Base-by-base conservation (phyloP, 2,113 vertebrate species). In the Tachysurus fulvidraco region DNA sequence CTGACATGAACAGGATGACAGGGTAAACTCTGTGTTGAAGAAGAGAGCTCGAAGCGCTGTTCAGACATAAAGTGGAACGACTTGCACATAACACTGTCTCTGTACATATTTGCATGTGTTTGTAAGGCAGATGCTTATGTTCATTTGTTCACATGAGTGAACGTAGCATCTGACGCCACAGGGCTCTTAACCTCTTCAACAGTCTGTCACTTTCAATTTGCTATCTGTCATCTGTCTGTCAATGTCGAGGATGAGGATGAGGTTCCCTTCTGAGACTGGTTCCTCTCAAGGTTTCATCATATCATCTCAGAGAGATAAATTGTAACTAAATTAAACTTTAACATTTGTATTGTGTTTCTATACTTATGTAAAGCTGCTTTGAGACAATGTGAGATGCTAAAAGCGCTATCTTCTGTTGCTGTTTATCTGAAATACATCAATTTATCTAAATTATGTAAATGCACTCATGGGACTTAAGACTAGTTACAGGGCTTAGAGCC, bases 81-180 rank as follows among this genome's bases (percentile, higher is more conserved):
- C 11, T 44, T 46, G 73, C 73, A 50, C 71, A 50, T 4, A 74
- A 1, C 41, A 25, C 19, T 46, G 41, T 23, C 41, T 1, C 71
- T 46, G 41, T 73, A 46, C 4, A 73, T 11, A 73, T 46, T 41
- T 46, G 10, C 44, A 46, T 25, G 71, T 2, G 1, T 74, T 46
- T 21, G 46, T 25, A 74, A 74, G 41, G 44, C 71, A 74, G 71
- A 74, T 25, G 71, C 44, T 46, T 46, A 74, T 23, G 41, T 74
- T 74, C 21, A 41, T 50, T 74, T 25, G 46, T 80, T 85, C 89
- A 91, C 89, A 89, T 76, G 12, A 62, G 17, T 81, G 74, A 65
- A 77, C 0, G 16, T 13, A 52, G 36, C 2, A 19, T 79, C 59
- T 57, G 19, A 80, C 25, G 21, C 62, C 46, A 25, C 73, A 25